phyloP scores from a whole-genome alignment of 2,113 vertebrate species.

The Clarias macrocephalus region DNA sequence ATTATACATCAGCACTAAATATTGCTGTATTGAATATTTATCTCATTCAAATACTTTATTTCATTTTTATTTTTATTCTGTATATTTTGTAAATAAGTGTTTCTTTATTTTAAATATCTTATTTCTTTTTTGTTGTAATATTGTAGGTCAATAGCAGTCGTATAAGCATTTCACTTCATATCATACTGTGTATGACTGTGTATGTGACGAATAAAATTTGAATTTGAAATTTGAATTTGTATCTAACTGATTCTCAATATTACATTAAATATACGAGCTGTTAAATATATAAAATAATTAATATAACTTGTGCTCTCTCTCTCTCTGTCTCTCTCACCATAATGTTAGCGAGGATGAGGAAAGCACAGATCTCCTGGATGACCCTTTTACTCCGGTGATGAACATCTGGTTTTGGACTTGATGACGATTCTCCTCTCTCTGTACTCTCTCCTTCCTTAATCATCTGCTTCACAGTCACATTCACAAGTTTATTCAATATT shows the following conservation, averaged over 20 bases:
- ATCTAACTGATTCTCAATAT: not conserved
- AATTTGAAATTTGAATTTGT: no score
- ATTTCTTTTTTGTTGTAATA: no score
- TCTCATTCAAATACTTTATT: no score
- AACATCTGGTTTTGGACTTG: conserved; percentile 31
- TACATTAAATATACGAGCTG: not conserved
- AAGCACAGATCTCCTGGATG: conserved; percentile 82
- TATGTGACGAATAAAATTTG: no score
- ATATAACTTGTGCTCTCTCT: not conserved
- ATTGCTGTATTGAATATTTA: not conserved
- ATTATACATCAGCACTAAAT: not conserved
- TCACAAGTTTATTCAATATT: not conserved
- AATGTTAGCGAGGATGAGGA: conserved; percentile 85
- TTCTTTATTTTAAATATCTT: no score
- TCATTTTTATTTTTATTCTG: no score
- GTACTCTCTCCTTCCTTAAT: conserved; percentile 21
- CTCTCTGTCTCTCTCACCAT: conserved; percentile 71
- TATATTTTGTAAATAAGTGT: no score
- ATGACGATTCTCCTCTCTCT: not conserved
- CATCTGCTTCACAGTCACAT: conserved; percentile 41
- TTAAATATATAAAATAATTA: not conserved
- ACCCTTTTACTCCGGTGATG: conserved; percentile 73
- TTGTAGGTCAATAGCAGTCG: no score
- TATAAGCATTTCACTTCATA: no score
- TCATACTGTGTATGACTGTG: no score